A percentile compares a stretch with the other conserved stretches of the same genome.
Evolutionary conservation across 2,888 invertebrate species (phyloP).

Genomic region (Cryptus armator): DNA sequence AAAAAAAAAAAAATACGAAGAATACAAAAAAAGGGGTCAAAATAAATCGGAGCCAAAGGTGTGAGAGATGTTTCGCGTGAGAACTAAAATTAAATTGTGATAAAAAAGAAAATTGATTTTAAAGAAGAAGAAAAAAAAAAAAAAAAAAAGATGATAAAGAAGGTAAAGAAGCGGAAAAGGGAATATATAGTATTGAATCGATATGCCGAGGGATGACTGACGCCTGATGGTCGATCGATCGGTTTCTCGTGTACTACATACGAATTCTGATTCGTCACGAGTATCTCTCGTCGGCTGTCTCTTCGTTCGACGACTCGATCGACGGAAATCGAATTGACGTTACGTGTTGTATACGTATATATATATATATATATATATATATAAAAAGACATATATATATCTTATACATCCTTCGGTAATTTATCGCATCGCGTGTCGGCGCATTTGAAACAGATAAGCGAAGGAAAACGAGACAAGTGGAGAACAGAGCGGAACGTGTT

Average conservation of each 20-base stretch:
- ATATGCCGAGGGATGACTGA: conserved; percentile 13
- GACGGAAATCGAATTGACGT: conserved; percentile 47
- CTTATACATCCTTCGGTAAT: neutral
- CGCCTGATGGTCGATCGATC: conserved; percentile 23
- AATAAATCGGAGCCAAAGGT: conserved; percentile 24
- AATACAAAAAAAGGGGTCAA: conserved; percentile 10
- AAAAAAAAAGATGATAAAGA: conserved; percentile 9
- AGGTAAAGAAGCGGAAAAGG: conserved; percentile 25
- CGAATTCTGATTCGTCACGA: conserved; percentile 41
- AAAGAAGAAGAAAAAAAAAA: conserved; percentile 36
- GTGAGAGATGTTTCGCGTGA: conserved; percentile 32
- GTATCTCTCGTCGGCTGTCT: conserved; percentile 38
- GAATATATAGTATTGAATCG: conserved; percentile 32
- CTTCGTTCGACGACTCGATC: conserved; percentile 48
- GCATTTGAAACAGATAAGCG: conserved; percentile 16
- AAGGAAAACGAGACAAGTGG: conserved; percentile 1
- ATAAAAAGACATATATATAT: neutral
- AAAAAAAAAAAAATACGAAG: conserved; percentile 15
- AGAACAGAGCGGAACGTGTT: neutral
- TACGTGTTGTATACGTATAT: conserved; percentile 14
- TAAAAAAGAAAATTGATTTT: conserved; percentile 55
- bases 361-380: neutral
- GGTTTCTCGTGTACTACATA: conserved; percentile 18
- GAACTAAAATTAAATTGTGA: conserved; percentile 60
- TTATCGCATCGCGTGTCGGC: conserved; percentile 15